A percentile compares a stretch with the other conserved stretches of the same genome.
Conservation (phyloP, 2,797 vertebrate genomes). For the Poliocrania exsul region DNA sequence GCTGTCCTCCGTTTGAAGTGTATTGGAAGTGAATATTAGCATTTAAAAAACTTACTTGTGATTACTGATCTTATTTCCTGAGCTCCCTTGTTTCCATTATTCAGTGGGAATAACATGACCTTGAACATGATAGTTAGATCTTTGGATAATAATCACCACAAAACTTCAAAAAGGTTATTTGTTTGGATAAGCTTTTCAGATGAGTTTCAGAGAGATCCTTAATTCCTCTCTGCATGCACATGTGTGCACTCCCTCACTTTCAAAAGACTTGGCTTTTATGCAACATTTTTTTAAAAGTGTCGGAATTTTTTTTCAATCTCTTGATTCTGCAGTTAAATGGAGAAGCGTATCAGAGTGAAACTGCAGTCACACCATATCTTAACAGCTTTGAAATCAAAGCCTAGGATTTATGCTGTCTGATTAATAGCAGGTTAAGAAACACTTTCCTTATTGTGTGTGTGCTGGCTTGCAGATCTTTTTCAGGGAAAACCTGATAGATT, state of each 20-base stretch:
- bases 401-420: slow-evolving; percentile 2
- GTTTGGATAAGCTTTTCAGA: not conserved
- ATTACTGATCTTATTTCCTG: not conserved
- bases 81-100: not conserved
- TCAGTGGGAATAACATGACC: not conserved
- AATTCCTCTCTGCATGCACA: not conserved
- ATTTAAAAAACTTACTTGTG: not conserved
- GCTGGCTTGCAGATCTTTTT: not conserved
- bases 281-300: not conserved
- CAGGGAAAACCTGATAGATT: not conserved
- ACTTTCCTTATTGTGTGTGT: not conserved
- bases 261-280: not conserved
- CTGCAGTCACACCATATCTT: not conserved
- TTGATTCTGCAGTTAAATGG: not conserved
- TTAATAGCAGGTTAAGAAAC: slow-evolving; percentile 26
- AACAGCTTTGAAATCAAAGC: slow-evolving; percentile 32
- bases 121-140: not conserved
- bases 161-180: slow-evolving; percentile 2
- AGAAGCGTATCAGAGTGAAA: not conserved
- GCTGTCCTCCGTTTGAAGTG: not conserved
- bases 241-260: not conserved
- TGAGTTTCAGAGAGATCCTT: not conserved
- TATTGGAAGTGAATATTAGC: not conserved
- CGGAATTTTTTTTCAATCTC: not conserved
- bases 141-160: not conserved